Base-by-base conservation (phyloP, 2,113 vertebrate genomes). In the Ammodytes marinus region DNA sequence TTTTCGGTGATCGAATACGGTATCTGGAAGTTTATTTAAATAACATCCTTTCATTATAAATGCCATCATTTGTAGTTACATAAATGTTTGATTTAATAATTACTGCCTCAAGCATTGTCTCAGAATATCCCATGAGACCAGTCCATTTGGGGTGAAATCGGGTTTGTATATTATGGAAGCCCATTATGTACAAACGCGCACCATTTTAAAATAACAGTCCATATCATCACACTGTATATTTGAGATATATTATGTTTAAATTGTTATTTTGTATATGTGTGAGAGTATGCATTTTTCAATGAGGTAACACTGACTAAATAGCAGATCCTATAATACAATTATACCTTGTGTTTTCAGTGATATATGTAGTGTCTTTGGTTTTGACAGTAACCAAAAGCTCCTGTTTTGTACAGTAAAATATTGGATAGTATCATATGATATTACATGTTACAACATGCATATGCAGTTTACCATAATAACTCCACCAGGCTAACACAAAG, bases 41-140 rank as follows among this genome's bases (percentile, higher is more conserved):
- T 15, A 69, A 4, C 45, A 14, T 54, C 60, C 14, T 69, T 59
- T 45, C 61, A 64, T 87, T 74, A 80, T 57, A 69, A 69, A 80
- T 80, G 43, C 58, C n/a, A 66, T 80, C 19, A 77, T 77, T 68
- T 74, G 8, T 58, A 55, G 69, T 77, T 70, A 50, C 85, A 78
- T 81, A 69, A 80, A 80, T 66, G 81, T 67, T 66, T 42, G 59
- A 81, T 43, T 46, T 50, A 43, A 77, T 69, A 55, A 42, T 50
- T 46, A 68, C 15, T 70, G 73, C 74, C 53, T 69, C 43, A 12
- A 61, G 73, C 47, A 0, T 37, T 54, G 68, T 53, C 50, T 47
- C 57, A 55, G 27, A 73, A 9, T 60, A 45, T 61, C 69, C 43
- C 58, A 84, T 81, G 80, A 74, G 45, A 72, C 42, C 42, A 46